phyloP scores from a whole-genome alignment of 2,113 vertebrate species.

The Pipa parva region DNA sequence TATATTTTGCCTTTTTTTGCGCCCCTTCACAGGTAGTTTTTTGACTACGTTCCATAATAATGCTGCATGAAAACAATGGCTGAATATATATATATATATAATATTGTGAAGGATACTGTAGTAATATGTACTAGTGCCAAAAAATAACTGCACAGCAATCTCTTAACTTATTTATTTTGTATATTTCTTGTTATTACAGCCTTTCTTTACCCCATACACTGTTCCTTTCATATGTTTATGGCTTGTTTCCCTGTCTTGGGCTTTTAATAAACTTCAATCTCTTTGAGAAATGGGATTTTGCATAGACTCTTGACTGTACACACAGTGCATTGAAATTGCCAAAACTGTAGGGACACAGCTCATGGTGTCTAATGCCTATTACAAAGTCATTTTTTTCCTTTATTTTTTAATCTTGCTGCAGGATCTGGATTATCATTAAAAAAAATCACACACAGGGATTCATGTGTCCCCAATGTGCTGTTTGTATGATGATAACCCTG shows the following conservation, averaged over 20 bases:
- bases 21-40: no score
- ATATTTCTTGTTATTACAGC: conserved; percentile 20
- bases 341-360: conserved; percentile 33
- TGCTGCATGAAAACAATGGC: no score
- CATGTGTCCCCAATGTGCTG: conserved; percentile 17
- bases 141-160: no score
- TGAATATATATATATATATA: no score
- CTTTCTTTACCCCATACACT: conserved; percentile 23
- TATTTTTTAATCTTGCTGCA: conserved; percentile 20
- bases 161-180: conserved; percentile 11
- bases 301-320: conserved; percentile 35
- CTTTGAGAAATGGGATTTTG: conserved; percentile 34
- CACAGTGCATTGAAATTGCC: conserved; percentile 31
- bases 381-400: conserved; percentile 18
- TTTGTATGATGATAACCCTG: conserved; percentile 39
- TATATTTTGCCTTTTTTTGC: no score
- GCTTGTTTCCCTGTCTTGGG: conserved; percentile 17
- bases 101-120: no score
- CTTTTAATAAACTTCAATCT: conserved; percentile 36
- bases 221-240: conserved; percentile 36
- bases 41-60: no score
- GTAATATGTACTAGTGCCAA: no score
- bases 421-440: conserved; percentile 35
- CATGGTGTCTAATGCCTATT: conserved; percentile 31
- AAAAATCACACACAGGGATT: conserved; percentile 25